phyloP scores from a whole-genome alignment of 2,797 vertebrate species.

The Silurus aristotelis region DNA sequence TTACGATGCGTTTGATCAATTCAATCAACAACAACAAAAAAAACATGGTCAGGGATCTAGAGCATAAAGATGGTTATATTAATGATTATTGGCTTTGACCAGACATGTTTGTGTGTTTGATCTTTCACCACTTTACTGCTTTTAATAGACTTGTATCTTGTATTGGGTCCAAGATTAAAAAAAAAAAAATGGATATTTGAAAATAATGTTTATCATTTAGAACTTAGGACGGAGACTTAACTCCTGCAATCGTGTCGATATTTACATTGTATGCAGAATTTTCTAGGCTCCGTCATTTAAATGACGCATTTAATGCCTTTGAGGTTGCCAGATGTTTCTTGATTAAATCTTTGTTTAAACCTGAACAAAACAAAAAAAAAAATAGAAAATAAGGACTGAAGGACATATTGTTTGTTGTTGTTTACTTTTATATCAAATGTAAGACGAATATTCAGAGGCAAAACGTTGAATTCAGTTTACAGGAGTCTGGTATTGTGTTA shows the following conservation, averaged over 20 bases:
- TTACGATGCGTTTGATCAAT: too few species aligned
- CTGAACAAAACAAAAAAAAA: neutral
- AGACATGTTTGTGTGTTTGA: too few species aligned
- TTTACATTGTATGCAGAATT: neutral
- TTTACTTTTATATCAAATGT: neutral
- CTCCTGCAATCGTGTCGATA: neutral
- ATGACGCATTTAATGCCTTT: neutral
- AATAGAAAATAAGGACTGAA: neutral
- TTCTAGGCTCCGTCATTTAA: neutral
- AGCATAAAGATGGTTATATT: too few species aligned
- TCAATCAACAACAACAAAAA: too few species aligned
- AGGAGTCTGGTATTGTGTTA: neutral
- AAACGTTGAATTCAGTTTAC: neutral
- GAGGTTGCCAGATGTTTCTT: too few species aligned
- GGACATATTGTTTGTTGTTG: neutral
- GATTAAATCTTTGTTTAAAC: neutral
- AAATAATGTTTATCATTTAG: neutral
- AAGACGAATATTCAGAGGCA: neutral
- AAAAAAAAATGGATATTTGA: too few species aligned
- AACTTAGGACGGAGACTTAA: neutral
- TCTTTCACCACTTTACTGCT: too few species aligned
- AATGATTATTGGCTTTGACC: too few species aligned
- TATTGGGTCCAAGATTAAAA: too few species aligned
- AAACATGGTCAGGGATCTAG: too few species aligned
- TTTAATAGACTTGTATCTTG: too few species aligned